phyloP scores from a whole-genome alignment of 2,797 vertebrate genomes.

The Parambassis ranga region DNA sequence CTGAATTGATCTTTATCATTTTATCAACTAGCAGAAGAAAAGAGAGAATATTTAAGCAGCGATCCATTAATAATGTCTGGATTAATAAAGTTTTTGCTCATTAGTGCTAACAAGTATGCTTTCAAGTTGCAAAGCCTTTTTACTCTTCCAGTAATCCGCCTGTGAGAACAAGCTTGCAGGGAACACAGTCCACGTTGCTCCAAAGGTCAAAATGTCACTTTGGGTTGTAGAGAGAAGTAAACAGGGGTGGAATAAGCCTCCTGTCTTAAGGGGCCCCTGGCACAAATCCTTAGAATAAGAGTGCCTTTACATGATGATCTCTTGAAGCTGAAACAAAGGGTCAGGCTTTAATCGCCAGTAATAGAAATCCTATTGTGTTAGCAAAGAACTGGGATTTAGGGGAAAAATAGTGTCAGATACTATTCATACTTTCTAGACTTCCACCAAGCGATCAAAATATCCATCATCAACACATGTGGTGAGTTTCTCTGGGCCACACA shows the following conservation, averaged over 20 bases:
- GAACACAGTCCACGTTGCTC: conserved; percentile 57
- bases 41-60: not conserved
- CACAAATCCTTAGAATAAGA: conserved; percentile 68
- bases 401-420: not conserved
- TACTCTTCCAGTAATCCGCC: conserved; percentile 64
- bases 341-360: conserved; percentile 34
- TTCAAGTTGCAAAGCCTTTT: conserved; percentile 72
- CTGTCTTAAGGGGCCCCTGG: conserved; percentile 52
- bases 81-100: conserved; percentile 63
- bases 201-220: conserved; percentile 73
- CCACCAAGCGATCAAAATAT: not conserved
- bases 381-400: not conserved
- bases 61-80: conserved; percentile 39
- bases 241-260: conserved; percentile 63
- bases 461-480: not conserved
- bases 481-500: conserved; percentile 6
- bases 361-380: conserved; percentile 35
- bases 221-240: conserved; percentile 65
- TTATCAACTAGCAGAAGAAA: not conserved
- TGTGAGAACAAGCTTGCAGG: conserved; percentile 58
- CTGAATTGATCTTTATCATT: no score
- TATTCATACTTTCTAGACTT: not conserved
- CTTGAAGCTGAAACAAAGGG: conserved; percentile 35
- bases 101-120: conserved; percentile 71
- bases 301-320: conserved; percentile 41